These are phyloP conservation scores for Chelon labrosus DNA, from an alignment of 2,797 vertebrate species.

Conservation along the genomic window DNA sequence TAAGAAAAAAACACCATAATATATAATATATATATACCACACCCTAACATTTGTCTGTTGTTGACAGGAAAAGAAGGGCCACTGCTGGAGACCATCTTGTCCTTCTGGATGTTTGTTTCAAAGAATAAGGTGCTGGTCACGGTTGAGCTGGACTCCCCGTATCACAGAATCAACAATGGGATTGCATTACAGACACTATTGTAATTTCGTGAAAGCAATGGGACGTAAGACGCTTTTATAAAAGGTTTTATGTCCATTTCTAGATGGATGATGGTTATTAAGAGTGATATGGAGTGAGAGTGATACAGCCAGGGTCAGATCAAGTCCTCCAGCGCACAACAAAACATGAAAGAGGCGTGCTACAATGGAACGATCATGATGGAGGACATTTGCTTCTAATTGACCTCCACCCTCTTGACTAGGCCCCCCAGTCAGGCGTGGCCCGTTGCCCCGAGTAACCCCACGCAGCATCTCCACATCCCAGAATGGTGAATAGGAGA, in stretches of 20 bases:
- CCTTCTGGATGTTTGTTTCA: constrained; percentile 14
- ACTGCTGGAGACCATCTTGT: neutral
- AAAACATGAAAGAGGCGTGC: constrained; percentile 55
- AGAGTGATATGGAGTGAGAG: constrained; percentile 61
- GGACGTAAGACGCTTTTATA: constrained; percentile 40
- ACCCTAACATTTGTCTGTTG: constrained; percentile 16
- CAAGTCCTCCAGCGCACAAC: constrained; percentile 55
- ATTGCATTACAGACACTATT: constrained; percentile 57
- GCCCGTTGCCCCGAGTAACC: constrained; percentile 56
- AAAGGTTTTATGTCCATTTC: constrained; percentile 46
- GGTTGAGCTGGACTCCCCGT: constrained; percentile 14
- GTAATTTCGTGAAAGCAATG: constrained; percentile 39
- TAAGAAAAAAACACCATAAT: constrained; percentile 3
- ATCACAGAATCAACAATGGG: constrained; percentile 58
- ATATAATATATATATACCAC: too few species aligned
- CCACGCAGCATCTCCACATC: constrained; percentile 65
- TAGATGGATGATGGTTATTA: constrained; percentile 67
- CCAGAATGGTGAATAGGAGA: constrained; percentile 41
- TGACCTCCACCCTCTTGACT: constrained; percentile 66
- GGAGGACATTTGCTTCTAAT: constrained; percentile 79
- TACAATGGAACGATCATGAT: constrained; percentile 62
- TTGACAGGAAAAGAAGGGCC: constrained; percentile 24
- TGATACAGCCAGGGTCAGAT: constrained; percentile 61
- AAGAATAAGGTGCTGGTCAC: neutral
- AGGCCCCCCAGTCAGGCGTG: constrained; percentile 59